phyloP scores from a whole-genome alignment of 2,797 vertebrate genomes.

The Potorous gilbertii region DNA sequence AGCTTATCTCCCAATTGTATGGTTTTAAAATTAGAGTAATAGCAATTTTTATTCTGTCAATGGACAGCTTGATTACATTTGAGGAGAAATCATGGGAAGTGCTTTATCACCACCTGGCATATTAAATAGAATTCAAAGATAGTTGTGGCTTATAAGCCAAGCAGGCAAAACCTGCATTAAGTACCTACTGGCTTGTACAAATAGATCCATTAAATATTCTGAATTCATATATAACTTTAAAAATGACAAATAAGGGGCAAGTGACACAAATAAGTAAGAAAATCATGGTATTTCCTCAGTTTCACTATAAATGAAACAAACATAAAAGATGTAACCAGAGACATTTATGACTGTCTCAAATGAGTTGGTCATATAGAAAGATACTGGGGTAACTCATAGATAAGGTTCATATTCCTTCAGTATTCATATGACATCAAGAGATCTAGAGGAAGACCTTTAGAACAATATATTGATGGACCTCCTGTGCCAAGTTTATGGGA shows the following conservation, averaged over 20 bases:
- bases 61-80: constrained; percentile 74
- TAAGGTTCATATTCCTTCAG: background rate
- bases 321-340: background rate
- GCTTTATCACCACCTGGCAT: constrained; percentile 81
- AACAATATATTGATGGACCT: background rate
- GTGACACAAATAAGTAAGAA: background rate
- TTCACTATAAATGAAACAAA: background rate
- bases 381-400: background rate
- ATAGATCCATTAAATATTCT: background rate
- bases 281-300: constrained; percentile 19
- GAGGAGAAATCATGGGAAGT: constrained; percentile 79
- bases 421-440: background rate
- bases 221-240: background rate
- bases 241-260: background rate
- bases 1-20: constrained; percentile 57
- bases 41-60: constrained; percentile 75
- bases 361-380: background rate
- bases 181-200: constrained; percentile 55
- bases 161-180: constrained; percentile 75
- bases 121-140: constrained; percentile 73
- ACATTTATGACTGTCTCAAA: background rate
- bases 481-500: too few relatives aligned
- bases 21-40: constrained; percentile 64
- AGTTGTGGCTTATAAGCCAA: constrained; percentile 74
- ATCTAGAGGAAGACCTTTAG: background rate